Conservation (phyloP, 1,140 invertebrate genomes). For the Drosophila seguyi region DNA sequence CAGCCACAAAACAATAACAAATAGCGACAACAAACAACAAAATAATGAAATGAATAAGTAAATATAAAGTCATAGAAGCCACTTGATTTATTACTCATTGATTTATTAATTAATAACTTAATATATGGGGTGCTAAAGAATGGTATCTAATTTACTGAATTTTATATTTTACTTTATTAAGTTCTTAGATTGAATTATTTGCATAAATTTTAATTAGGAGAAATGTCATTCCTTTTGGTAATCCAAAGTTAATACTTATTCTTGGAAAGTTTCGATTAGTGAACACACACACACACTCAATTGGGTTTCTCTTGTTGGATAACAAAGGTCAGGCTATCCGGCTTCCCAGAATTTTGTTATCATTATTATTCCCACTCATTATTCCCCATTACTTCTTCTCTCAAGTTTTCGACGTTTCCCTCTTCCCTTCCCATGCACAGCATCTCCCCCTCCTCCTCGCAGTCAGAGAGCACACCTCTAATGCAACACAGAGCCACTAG, state of each 20-base stretch:
- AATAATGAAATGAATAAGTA: constrained; percentile 26
- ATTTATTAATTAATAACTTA: not conserved
- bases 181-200: not conserved
- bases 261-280: constrained; percentile 9
- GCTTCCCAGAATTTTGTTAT: constrained; percentile 21
- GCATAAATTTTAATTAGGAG: not conserved
- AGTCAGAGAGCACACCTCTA: constrained; percentile 2
- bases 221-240: not conserved
- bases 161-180: not conserved
- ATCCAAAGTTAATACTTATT: not conserved
- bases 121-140: not conserved
- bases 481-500: constrained; percentile 6
- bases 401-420: not conserved
- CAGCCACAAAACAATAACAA: constrained; percentile 23
- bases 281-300: not conserved
- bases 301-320: constrained; percentile 10
- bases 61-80: not conserved
- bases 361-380: constrained; percentile 1
- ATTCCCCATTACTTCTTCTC: constrained; percentile 7
- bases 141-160: not conserved
- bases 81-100: not conserved
- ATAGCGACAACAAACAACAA: constrained; percentile 37
- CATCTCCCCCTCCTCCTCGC: constrained; percentile 4
- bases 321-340: constrained; percentile 19
- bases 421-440: not conserved